These are phyloP conservation scores for Rhinichthys osculus DNA, from an alignment of 2,797 vertebrate genomes.

Conservation along the genomic window DNA sequence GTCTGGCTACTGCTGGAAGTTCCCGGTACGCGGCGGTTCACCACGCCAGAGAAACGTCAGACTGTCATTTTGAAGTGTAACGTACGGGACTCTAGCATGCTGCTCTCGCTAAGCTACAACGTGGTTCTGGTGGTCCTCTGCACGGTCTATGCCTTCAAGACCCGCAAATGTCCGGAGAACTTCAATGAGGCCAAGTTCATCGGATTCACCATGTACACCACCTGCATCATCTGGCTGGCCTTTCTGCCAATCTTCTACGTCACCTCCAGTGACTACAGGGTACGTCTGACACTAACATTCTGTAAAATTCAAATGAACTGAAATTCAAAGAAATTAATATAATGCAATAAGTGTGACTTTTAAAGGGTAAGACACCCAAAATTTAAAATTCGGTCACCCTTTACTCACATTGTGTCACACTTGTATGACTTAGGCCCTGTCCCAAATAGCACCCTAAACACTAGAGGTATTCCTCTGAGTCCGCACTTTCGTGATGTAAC, in stretches of 20 bases:
- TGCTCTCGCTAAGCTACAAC: constrained; percentile 94
- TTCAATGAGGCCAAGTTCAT: constrained; percentile 99
- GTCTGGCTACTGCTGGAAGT: constrained; percentile 95
- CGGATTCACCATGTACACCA: constrained; percentile 99
- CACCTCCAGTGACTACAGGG: constrained; percentile 99
- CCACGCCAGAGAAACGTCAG: constrained; percentile 92
- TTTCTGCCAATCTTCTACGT: constrained; percentile 99
- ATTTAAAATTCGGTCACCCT: fast-evolving
- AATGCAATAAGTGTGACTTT: neutral
- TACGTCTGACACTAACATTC: constrained; percentile 72
- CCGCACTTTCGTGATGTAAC: too few species aligned
- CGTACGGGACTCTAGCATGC: constrained; percentile 96
- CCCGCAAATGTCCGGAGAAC: constrained; percentile 98
- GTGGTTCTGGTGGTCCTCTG: constrained; percentile 96
- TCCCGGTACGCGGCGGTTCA: constrained; percentile 91
- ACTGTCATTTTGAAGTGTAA: constrained; percentile 98
- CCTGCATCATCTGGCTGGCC: constrained; percentile 99
- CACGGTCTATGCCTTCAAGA: constrained; percentile 99
- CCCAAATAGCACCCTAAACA: too few species aligned
- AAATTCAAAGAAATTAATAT: neutral
- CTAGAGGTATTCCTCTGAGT: too few species aligned
- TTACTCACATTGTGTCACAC: neutral
- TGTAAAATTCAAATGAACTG: neutral
- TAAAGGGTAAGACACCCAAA: neutral
- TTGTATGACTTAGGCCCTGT: too few species aligned